Base-by-base conservation (phyloP, 2,797 vertebrate species). In the Scomberomorus guttatus region DNA sequence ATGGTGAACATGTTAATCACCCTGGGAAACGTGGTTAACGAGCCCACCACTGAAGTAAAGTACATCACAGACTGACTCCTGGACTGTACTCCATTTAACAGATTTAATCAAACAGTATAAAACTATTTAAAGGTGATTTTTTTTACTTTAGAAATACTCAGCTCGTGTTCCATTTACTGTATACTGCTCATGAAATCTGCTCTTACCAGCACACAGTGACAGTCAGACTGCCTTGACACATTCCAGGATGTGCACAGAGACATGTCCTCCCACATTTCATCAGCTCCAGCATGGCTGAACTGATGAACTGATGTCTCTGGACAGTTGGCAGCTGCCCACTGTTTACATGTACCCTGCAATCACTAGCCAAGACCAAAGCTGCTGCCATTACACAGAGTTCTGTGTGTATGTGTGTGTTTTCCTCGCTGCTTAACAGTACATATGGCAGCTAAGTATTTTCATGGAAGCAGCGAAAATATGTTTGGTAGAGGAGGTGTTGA, bases 321-420 rank as follows among this genome's bases (percentile, higher is more conserved):
- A 86, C 82, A 84, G 48, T 79, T 77, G 81, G 84, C 89, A 84
- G 81, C 77, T 80, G 90, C 63, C 48, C n/a, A n/a, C 73, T 82
- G 83, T 90, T 90, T 85, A 75, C 80, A 44, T 81, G 77, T 48
- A 59, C 32, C 58, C 64, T 54, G 27, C 34, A 73, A 75, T 80
- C 65, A 46, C 39, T 24, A 46, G 72, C 75, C 46, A 37, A 56
- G 72, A 86, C 46, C 63, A 60, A 51, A 75, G 63, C 73, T 56
- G 44, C 70, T 50, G 66, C 39, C 0, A 17, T 25, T 27, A 25
- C 24, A 29, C 54, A 14, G 11, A 27, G 32, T 72, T 78, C 61
- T 62, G 20, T 50, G 2, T 6, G 64, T 17, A 3, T 10, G 22
- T 44, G 3, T 7, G 18, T 63, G 12, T 52, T 44, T 27, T 29